Base-by-base conservation (phyloP, 30 jellyfish, hydroid and myxozoan genomes). In the Calvadosia cruxmelitensis region DNA sequence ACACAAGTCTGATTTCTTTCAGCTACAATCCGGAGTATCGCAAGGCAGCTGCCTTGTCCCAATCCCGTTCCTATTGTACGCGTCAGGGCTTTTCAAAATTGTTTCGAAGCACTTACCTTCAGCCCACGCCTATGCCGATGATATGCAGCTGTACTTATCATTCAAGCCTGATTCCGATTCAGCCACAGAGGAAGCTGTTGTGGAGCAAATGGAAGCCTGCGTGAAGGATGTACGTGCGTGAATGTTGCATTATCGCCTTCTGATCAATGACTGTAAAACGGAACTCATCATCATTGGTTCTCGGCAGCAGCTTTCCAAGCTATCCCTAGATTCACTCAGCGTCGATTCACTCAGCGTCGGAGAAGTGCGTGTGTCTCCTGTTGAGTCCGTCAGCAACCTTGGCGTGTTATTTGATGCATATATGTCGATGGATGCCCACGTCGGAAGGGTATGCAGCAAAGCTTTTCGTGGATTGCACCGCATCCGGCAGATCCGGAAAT, bases 221-320 rank as follows among this genome's bases (percentile, higher is more conserved):
- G 66, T 50, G 12, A 63, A 61, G 23, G 84, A 63, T 33, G 32
- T 73, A 16, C 34, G 84, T 29, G 33, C 30, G 0, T 73, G 84
- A 77, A 53, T 53, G 68, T 67, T 53, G 68, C 52, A 71, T 29
- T 33, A 73, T 32, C 49, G 77, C 10, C 57, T 42, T 42, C 57
- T 42, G 20, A 42, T 5, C 10, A 42, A 42, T 20, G 57, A 42
- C 57, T 42, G 84, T 25, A 73, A 73, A 34, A 73, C 77, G 63
- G 77, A 73, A 29, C 16, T 71, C n/a, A 73, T 57, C 66, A 42
- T 73, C 57, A n/a, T 73, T 28, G 84, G 67, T 73, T 42, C 84
- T 16, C 67, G 68, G 63, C 68, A 73, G 77, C 85, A 75, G 85
- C 78, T 75, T 1, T 34, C 78, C 50, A 75, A 75, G 33, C 63